Conservation (phyloP, 2,113 vertebrate genomes). For the Prinia subflava region DNA sequence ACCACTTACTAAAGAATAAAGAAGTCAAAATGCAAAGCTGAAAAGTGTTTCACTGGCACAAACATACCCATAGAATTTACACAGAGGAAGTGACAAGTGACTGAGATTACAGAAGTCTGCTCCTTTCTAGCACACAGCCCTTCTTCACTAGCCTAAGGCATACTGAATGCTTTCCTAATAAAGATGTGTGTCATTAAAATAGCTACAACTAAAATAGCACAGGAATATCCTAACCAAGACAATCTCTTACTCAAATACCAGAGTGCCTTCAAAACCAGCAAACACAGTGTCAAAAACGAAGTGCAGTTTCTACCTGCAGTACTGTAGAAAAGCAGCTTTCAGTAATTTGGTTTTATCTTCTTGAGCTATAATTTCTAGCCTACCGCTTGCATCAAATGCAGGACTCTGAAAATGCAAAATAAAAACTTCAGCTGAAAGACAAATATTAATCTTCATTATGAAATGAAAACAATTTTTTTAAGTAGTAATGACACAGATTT, state of each 20-base stretch:
- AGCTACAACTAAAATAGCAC: background rate
- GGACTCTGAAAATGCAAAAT: slow-evolving; percentile 73
- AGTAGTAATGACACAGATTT: background rate
- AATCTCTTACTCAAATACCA: background rate
- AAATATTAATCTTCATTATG: background rate
- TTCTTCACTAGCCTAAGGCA: background rate
- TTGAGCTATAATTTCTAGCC: slow-evolving; percentile 76
- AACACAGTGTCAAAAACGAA: background rate
- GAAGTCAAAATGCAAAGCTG: background rate
- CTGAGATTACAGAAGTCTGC: background rate
- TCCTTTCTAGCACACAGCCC: background rate
- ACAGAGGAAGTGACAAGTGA: background rate
- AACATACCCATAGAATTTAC: background rate
- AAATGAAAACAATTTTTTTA: background rate
- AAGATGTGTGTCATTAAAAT: background rate
- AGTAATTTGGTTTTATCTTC: slow-evolving; percentile 90
- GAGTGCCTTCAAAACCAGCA: background rate
- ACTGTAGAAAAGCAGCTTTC: slow-evolving; percentile 93
- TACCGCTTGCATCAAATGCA: slow-evolving; percentile 73
- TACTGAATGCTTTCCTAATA: background rate
- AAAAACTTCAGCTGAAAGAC: background rate
- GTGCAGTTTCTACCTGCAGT: slow-evolving; percentile 82
- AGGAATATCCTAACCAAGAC: background rate
- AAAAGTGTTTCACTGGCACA: background rate
- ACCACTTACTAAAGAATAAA: background rate